phyloP scores from a whole-genome alignment of 2,797 vertebrate genomes.

The Enteromius mattozi region DNA sequence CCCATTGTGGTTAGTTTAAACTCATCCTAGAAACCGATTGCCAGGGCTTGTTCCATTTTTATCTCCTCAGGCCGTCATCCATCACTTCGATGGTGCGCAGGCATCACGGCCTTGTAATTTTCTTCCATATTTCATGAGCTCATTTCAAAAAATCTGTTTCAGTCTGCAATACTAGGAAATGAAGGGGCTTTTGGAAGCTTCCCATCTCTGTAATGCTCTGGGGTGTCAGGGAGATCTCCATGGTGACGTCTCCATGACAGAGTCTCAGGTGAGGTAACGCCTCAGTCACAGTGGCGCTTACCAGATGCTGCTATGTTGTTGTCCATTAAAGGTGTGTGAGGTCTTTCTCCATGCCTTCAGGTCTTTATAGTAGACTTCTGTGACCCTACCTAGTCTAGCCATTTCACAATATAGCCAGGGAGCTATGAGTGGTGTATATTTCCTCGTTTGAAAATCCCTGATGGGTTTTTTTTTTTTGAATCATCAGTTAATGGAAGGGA shows the following conservation, averaged over 20 bases:
- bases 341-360: conserved; percentile 11
- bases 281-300: conserved; percentile 32
- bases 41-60: conserved; percentile 30
- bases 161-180: conserved; percentile 5
- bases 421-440: background rate
- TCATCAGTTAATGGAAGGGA: background rate
- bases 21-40: conserved; percentile 18
- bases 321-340: conserved; percentile 33
- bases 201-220: conserved; percentile 40
- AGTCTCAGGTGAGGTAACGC: conserved; percentile 54
- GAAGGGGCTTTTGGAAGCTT: conserved; percentile 28
- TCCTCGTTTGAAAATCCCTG: background rate
- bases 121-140: conserved; percentile 45
- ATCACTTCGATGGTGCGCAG: conserved; percentile 16
- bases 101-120: conserved; percentile 20
- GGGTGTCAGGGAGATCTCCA: conserved; percentile 47
- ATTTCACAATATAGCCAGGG: background rate
- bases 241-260: conserved; percentile 56
- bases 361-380: background rate
- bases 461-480: background rate
- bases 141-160: background rate
- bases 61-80: conserved; percentile 3
- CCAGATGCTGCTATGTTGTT: conserved; percentile 8
- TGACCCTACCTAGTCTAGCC: background rate
- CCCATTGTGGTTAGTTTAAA: conserved; percentile 27